Evolutionary conservation across 2,888 invertebrate genomes (phyloP), one percentile per base, ranked within the genome.

Genomic region (Andrena bucephala): DNA sequence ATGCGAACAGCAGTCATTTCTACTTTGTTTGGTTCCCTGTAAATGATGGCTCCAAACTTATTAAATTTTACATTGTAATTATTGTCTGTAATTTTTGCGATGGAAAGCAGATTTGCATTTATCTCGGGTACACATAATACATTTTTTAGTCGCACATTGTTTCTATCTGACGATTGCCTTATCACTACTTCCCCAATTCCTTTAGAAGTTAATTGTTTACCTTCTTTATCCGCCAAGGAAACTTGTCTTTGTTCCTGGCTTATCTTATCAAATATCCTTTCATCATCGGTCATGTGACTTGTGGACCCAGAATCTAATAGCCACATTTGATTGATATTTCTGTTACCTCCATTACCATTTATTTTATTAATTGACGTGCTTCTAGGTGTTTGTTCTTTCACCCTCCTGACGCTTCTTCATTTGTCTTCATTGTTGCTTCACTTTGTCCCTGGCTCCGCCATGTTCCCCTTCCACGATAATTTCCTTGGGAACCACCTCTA

Each of bases 261-360:
- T 4, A 77, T 4, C 0, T 24, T 71, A 1, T 75, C 50, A 60
- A 59, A 77, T 2, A 77, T 50, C 2, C 8, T 10, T 2, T 52
- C 10, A 0, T 31, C n/a, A 6, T 54, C 1, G 0, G 54, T 31
- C 75, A 82, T 78, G 31, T 78, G 78, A 50, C 78, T 79, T 0
- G 78, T 75, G 2, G 57, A 72, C 0, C 82, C 78, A 20, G 71
- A 66, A 52, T 81, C 81, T 24, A 75, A 52, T 4, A 81, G 3
- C 74, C 62, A 74, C 1, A 33, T 7, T 10, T 5, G 10, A 57
- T 13, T 6, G 31, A 65, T n/a, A n/a, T 24, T 5, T 31, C 59
- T 20, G 24, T 2, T 24, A 36, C 36, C 29, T 4, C 0, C 3
- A 27, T 8, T n/a, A 48, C 2, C 2, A 13, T 36, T 13, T 48